phyloP scores from a whole-genome alignment of 37 sponge, comb jelly and placozoan genomes.

The Crambe crambe region DNA sequence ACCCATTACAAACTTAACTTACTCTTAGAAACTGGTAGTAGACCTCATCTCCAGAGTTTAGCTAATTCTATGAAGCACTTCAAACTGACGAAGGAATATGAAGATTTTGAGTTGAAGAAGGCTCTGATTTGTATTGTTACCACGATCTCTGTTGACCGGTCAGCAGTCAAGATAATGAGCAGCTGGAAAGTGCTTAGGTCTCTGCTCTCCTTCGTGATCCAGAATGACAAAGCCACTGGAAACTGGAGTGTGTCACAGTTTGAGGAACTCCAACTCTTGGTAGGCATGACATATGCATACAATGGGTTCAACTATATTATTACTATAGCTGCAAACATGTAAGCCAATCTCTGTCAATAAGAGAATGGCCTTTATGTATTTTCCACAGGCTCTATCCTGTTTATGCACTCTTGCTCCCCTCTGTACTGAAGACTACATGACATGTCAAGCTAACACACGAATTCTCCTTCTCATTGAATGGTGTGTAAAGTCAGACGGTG shows the following conservation, averaged over 20 bases:
- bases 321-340: not conserved
- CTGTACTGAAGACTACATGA: constrained; percentile 83
- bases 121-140: constrained; percentile 72
- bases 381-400: constrained; percentile 84
- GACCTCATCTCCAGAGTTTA: not conserved
- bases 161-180: constrained; percentile 79
- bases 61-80: constrained; percentile 1
- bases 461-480: constrained; percentile 93
- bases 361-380: not conserved
- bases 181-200: constrained; percentile 64
- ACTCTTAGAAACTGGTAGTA: constrained; percentile 6
- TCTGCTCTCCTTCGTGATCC: constrained; percentile 88
- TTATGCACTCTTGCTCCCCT: constrained; percentile 78
- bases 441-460: constrained; percentile 93
- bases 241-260: constrained; percentile 93
- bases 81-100: constrained; percentile 59
- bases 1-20: not conserved
- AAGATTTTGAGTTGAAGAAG: constrained; percentile 99
- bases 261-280: constrained; percentile 96
- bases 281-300: constrained; percentile 14
- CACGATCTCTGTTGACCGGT: constrained; percentile 57
- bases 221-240: constrained; percentile 78
- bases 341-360: not conserved
- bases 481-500: constrained; percentile 70
- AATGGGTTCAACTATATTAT: not conserved